These are phyloP conservation scores for Siphlonurus alternatus DNA, from an alignment of 2,888 invertebrate genomes.

Conservation along the genomic window DNA sequence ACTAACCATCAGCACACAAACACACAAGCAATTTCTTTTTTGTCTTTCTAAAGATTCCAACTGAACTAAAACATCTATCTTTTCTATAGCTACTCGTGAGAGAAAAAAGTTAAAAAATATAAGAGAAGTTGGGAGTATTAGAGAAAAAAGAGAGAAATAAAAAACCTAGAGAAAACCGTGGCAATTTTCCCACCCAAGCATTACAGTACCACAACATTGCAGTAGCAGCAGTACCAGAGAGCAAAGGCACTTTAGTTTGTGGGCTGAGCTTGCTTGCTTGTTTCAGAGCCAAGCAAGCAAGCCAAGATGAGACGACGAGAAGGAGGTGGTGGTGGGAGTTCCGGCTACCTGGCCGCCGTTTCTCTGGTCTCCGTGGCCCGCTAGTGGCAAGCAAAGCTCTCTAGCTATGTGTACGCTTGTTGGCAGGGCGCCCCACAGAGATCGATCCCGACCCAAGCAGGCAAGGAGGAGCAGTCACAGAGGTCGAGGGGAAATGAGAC, in stretches of 20 bases:
- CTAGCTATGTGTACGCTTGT: background rate
- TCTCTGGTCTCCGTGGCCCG: background rate
- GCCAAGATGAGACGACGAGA: background rate
- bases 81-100: too few species aligned
- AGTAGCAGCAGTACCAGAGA: background rate
- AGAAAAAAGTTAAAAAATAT: background rate
- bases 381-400: too few species aligned
- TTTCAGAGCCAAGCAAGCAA: background rate
- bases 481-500: background rate
- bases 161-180: too few species aligned
- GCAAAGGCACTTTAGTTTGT: too few species aligned
- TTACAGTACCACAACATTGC: background rate
- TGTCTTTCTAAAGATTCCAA: too few species aligned
- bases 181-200: background rate
- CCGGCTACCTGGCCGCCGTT: background rate
- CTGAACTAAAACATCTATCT: too few species aligned
- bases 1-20: too few species aligned
- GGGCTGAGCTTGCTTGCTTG: too few species aligned
- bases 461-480: background rate
- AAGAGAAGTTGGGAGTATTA: background rate
- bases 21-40: too few species aligned
- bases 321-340: background rate
- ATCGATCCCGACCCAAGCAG: background rate
- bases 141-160: too few species aligned
- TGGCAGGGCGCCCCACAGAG: background rate